Evolutionary conservation across 2,113 vertebrate genomes (phyloP).

Genomic region (Halichoeres trimaculatus): DNA sequence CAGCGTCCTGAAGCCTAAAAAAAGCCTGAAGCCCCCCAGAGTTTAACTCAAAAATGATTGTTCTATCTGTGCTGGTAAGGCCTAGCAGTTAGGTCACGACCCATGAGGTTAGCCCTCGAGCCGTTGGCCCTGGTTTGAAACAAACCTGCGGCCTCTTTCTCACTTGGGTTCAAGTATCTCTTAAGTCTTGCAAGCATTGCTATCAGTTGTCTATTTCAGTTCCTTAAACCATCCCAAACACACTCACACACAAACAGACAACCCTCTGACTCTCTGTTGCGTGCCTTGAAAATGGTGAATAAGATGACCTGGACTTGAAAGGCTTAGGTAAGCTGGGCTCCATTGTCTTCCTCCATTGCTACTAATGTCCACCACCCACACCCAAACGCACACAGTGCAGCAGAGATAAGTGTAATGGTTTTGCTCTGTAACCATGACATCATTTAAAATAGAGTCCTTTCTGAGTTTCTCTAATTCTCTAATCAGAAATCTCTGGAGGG

Average conservation of each 20-base stretch:
- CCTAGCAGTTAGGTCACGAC: no score
- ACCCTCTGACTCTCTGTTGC: constrained; percentile 36
- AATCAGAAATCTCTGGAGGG: constrained; percentile 31
- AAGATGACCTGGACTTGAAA: constrained; percentile 27
- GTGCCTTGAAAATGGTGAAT: constrained; percentile 60
- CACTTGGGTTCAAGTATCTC: constrained; percentile 19
- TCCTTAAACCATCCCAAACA: constrained; percentile 30
- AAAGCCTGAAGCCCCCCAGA: no score
- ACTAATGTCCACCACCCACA: not conserved
- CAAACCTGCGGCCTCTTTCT: no score
- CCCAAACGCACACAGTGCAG: not conserved
- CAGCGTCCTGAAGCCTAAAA: no score
- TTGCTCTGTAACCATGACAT: constrained; percentile 47
- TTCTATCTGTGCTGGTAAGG: no score
- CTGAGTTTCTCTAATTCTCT: constrained; percentile 18
- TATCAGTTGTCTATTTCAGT: constrained; percentile 51
- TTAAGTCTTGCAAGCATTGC: not conserved
- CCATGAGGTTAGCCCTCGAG: no score
- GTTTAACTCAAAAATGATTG: no score
- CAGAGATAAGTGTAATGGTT: constrained; percentile 33
- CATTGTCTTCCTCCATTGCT: not conserved
- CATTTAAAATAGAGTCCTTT: constrained; percentile 38
- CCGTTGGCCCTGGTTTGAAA: no score
- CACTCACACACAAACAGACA: constrained; percentile 11
- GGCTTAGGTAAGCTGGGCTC: constrained; percentile 53